Base-by-base conservation (phyloP, 1,140 invertebrate species). In the Drosophila triauraria region DNA sequence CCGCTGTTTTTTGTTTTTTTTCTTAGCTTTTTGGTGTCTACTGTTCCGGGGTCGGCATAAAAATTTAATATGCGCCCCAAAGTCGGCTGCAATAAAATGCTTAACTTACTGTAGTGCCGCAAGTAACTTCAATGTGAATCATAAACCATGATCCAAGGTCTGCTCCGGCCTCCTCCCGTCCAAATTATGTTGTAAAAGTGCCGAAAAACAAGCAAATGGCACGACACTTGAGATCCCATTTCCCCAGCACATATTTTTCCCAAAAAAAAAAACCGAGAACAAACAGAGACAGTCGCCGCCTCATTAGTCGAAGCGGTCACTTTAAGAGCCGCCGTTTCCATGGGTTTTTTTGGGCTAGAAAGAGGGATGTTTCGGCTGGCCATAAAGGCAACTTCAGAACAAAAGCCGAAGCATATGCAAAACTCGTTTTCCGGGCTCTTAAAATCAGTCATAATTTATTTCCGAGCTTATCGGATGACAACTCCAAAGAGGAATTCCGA, bases 161-260 rank as follows among this genome's bases (percentile, higher is more conserved):
- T 12, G 23, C 54, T n/a, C 1, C 47, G 4, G 8, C 15, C 46
- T 30, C 27, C 27, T 6, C 6, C 4, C n/a, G 17, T 23, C 50
- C 27, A 88, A 87, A 87, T 87, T 87, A 88, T 87, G 80, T 78
- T 83, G 78, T 83, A 88, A 87, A 80, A 88, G 68, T 78, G 65
- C 50, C 75, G 51, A 75, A 71, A 70, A 61, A 62, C 67, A 70
- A 78, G 67, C 59, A 63, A 79, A 72, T 46, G 59, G 15, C 20
- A 42, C 60, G 67, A 65, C 75, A 79, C 50, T 62, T 50, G 60
- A 62, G 54, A 79, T 63, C 42, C 75, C 65, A 78, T 61, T 70
- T 64, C 15, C 35, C 43, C 17, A 30, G 32, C 8, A 47, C 32
- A 58, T 57, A 40, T 46, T 44, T 27, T 20, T 56, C 35, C 44